A percentile compares a stretch with the other conserved stretches of the same genome.
Evolutionary conservation across 2,888 invertebrate genomes (phyloP).

Genomic region (Sepiola atlantica): DNA sequence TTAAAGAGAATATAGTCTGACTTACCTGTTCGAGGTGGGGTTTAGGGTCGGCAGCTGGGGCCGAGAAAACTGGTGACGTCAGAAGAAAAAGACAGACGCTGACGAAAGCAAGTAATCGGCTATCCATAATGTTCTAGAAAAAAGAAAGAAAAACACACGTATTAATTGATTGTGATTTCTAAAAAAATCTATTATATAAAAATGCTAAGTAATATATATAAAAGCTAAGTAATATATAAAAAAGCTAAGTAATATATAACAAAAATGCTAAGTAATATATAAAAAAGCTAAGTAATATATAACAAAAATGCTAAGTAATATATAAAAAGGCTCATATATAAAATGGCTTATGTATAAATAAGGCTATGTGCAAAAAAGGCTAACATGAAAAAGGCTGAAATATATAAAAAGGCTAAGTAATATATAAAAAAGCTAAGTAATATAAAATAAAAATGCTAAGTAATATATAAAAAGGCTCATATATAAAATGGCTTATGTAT

Average conservation of each 20-base stretch:
- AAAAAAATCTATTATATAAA: not conserved
- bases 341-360: no score
- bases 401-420: no score
- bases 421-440: not conserved
- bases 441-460: not conserved
- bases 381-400: no score
- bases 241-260: no score
- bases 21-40: constrained; percentile 45
- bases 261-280: not conserved
- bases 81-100: constrained; percentile 42
- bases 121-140: not conserved
- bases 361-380: no score
- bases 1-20: not conserved
- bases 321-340: not conserved
- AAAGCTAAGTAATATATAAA: no score
- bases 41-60: constrained; percentile 40
- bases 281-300: no score
- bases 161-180: not conserved
- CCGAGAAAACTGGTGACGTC: constrained; percentile 36
- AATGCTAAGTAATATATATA: not conserved
- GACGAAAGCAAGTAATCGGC: constrained; percentile 41
- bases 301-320: not conserved
- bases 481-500: no score
- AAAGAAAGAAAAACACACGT: not conserved
- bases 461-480: not conserved